Conservation (phyloP, 2,113 vertebrate genomes). For the Podarcis raffonei region DNA sequence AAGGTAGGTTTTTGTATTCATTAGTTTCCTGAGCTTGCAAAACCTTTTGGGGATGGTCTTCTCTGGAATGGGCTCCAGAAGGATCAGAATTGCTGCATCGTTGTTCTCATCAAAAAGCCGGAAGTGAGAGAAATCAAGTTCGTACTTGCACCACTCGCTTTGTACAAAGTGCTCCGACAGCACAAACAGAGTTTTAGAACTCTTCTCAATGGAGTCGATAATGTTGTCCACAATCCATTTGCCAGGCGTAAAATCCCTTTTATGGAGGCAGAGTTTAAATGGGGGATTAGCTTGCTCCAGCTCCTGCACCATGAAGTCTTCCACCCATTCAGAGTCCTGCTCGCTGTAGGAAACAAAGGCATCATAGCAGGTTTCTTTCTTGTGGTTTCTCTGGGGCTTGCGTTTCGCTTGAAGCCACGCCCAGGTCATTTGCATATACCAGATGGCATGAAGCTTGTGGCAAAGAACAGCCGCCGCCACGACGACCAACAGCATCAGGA, state of each 20-base stretch:
- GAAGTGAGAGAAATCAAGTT: constrained; percentile 93
- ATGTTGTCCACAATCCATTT: constrained; percentile 92
- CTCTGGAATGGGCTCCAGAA: constrained; percentile 86
- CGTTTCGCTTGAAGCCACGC: constrained; percentile 89
- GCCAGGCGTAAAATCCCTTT: constrained; percentile 88
- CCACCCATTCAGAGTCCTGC: constrained; percentile 88
- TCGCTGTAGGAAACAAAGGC: constrained; percentile 95
- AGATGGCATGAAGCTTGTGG: constrained; percentile 79
- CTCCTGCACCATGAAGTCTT: constrained; percentile 83
- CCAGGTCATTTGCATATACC: constrained; percentile 91
- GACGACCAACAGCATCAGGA: constrained; percentile 58
- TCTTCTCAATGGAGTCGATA: constrained; percentile 87
- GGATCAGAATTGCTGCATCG: constrained; percentile 80
- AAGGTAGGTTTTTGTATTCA: constrained; percentile 91
- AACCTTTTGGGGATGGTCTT: constrained; percentile 87
- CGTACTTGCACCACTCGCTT: constrained; percentile 95
- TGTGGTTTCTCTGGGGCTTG: constrained; percentile 62
- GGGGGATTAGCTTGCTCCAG: constrained; percentile 79
- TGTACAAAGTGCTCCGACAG: constrained; percentile 88
- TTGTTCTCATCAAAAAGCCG: constrained; percentile 86
- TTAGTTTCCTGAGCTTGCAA: constrained; percentile 86
- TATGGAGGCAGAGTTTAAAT: constrained; percentile 86
- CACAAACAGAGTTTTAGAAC: constrained; percentile 85
- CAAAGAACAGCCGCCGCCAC: constrained; percentile 54
- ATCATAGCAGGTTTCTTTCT: constrained; percentile 73